Base-by-base conservation (phyloP, 2,888 invertebrate genomes). In the Caradrina kadenii region DNA sequence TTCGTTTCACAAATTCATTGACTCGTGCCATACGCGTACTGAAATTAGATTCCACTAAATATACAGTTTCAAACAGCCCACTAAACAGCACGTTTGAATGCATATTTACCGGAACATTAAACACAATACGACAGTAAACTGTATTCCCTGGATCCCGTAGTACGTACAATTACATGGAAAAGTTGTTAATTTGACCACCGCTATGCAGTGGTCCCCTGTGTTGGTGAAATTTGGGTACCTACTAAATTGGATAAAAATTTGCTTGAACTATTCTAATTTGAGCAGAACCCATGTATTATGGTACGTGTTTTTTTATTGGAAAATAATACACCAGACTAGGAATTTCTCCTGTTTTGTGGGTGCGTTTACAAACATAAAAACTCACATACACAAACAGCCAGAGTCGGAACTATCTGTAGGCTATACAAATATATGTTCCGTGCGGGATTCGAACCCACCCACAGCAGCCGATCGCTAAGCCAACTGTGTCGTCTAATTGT, bases 101-200 rank as follows among this genome's bases (percentile, higher is more conserved):
- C 52, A 63, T 63, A 58, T 77, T 56, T 26, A 67, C 60, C 2
- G 42, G 19, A 63, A 72, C 62, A 80, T 82, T 79, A 56, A 73
- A 68, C 60, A 50, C 59, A 26, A 69, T 56, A 67, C 49, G 58
- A 55, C 52, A 53, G 58, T 64, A 19, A 69, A 54, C 48, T n/a
- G 39, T 63, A 79, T 79, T 75, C 59, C 74, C 79, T 35, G 6
- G 54, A 39, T 58, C 21, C 60, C 52, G 19, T 19, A 5, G 8
- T 42, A 17, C 58, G 62, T 64, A 52, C 50, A 87, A 89, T 88
- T 85, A 83, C 80, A 85, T 85, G 81, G 78, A 82, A 90, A 90
- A 86, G 85, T 90, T 88, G 82, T 61, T 86, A 87, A 88, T 88
- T 86, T 73, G 74, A 81, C 82, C 82, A 78, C 77, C 63, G 73